These are phyloP conservation scores for Olivierus martensii DNA, from an alignment of 1,140 invertebrate genomes.

Conservation along the genomic window DNA sequence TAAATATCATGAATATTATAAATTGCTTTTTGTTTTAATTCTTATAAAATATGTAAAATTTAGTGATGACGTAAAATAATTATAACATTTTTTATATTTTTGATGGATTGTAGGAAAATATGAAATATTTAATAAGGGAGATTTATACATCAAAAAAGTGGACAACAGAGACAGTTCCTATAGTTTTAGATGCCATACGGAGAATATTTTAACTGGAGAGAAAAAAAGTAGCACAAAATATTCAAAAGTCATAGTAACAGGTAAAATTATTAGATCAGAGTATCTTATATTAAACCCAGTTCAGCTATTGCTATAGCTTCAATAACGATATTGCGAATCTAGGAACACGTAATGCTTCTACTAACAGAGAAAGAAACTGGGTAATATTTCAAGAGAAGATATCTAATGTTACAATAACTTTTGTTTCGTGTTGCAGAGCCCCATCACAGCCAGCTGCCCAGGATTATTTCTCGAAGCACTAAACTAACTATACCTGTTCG, in stretches of 20 bases:
- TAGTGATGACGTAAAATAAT: too few relatives aligned
- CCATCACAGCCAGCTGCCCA: slow-evolving; percentile 15
- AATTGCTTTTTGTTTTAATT: too few relatives aligned
- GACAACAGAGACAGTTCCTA: slow-evolving; percentile 5
- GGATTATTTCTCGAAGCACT: slow-evolving; percentile 3
- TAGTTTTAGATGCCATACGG: slow-evolving; percentile 9
- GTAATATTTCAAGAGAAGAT: too few relatives aligned
- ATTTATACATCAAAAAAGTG: slow-evolving; percentile 9
- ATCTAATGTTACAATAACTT: neutral
- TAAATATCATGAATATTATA: too few relatives aligned
- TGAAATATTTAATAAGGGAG: slow-evolving; percentile 10
- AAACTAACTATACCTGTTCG: neutral
- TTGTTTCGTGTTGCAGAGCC: slow-evolving; percentile 2
- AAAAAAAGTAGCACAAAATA: slow-evolving; percentile 10
- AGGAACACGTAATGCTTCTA: neutral
- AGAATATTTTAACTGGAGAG: slow-evolving; percentile 9
- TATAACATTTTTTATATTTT: too few relatives aligned
- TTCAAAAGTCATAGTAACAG: slow-evolving; percentile 11
- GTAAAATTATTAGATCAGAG: neutral
- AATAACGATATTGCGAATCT: too few relatives aligned
- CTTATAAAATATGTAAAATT: too few relatives aligned
- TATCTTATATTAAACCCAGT: too few relatives aligned
- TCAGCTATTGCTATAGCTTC: too few relatives aligned
- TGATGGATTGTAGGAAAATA: slow-evolving; percentile 2
- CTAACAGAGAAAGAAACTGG: neutral